Evolutionary conservation across 2,113 vertebrate genomes (phyloP).

Genomic region (Oncorhynchus tshawytscha): DNA sequence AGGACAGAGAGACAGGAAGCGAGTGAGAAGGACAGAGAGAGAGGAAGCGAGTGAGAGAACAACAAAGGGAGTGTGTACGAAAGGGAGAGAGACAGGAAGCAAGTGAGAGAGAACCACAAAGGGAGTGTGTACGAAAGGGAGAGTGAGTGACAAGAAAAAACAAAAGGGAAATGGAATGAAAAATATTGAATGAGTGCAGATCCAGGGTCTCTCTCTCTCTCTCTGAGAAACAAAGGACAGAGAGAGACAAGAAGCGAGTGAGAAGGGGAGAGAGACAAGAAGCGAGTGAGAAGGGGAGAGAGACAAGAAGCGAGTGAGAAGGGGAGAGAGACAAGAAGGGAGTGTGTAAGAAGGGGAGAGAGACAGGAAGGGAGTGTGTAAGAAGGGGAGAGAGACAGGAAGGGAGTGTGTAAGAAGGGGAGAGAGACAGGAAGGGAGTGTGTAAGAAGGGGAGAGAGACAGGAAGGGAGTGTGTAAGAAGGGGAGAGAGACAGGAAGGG

Average conservation of each 20-base stretch:
- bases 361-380: too few relatives aligned
- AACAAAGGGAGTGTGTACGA: too few relatives aligned
- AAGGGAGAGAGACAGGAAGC: not conserved
- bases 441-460: not conserved
- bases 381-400: not conserved
- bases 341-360: not conserved
- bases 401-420: not conserved
- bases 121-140: too few relatives aligned
- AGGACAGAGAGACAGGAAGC: too few relatives aligned
- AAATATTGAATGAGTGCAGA: too few relatives aligned
- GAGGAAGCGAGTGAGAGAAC: not conserved
- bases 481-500: too few relatives aligned
- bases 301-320: not conserved
- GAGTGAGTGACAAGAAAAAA: too few relatives aligned
- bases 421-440: not conserved
- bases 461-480: too few relatives aligned
- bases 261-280: too few relatives aligned
- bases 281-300: not conserved
- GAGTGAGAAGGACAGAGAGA: not conserved
- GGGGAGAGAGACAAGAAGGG: not conserved
- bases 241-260: not conserved
- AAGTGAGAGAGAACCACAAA: not conserved
- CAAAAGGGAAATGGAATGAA: too few relatives aligned
- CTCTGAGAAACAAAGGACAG: too few relatives aligned
- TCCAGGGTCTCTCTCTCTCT: too few relatives aligned